phyloP scores from a whole-genome alignment of 2,888 invertebrate species.

The Girardia tigrina region DNA sequence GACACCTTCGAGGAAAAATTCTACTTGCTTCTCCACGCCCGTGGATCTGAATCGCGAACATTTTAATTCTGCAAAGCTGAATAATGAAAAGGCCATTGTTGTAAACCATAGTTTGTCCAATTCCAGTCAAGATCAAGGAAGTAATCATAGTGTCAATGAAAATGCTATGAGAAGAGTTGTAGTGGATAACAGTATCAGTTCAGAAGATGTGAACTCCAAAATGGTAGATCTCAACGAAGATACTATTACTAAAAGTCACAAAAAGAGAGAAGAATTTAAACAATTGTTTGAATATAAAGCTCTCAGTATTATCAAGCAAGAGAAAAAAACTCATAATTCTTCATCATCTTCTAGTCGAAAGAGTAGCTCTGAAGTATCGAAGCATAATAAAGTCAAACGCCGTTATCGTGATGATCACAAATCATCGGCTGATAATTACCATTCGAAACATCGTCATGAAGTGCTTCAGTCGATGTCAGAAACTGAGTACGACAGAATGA shows the following conservation, averaged over 20 bases:
- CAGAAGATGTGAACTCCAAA: constrained; percentile 14
- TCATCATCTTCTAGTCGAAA: constrained; percentile 7
- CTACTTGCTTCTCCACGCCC: background rate
- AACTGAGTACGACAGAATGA: constrained; percentile 37
- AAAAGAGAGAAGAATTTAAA: constrained; percentile 29
- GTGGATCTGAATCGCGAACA: constrained; percentile 5
- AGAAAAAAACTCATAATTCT: background rate
- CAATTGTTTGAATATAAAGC: constrained; percentile 1
- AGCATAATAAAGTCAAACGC: constrained; percentile 14
- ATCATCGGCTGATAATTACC: background rate
- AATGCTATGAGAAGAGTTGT: background rate
- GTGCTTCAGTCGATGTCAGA: constrained; percentile 27
- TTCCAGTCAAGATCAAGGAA: constrained; percentile 10
- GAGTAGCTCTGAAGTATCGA: background rate
- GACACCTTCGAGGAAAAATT: background rate
- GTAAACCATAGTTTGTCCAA: constrained; percentile 39
- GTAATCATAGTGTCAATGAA: background rate
- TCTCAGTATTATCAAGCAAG: background rate
- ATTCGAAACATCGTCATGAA: background rate
- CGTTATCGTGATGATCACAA: constrained; percentile 1
- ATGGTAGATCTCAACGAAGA: background rate
- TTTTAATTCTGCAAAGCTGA: background rate
- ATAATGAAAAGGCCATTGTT: background rate
- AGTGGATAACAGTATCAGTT: background rate
- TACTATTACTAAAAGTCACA: constrained; percentile 18